These are phyloP conservation scores for Andrena minutula DNA, from an alignment of 2,888 invertebrate genomes.

Conservation along the genomic window DNA sequence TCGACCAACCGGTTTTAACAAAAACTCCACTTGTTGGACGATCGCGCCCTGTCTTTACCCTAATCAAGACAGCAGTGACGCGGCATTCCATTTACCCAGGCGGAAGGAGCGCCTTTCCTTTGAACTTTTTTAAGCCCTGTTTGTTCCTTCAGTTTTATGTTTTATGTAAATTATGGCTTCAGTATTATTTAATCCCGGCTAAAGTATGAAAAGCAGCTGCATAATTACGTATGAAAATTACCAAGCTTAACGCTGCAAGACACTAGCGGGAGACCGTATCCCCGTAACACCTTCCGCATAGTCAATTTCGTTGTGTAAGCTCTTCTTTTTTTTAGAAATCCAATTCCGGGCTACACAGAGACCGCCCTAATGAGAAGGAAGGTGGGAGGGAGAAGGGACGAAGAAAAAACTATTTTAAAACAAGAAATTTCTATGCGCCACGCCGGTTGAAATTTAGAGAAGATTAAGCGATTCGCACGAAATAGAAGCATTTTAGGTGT, in stretches of 20 bases:
- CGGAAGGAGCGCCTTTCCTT: neutral
- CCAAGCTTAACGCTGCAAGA: constrained; percentile 21
- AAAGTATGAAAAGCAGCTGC: constrained; percentile 18
- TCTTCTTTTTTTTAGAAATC: constrained; percentile 2
- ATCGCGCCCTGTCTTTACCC: neutral
- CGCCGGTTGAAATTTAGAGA: constrained; percentile 1
- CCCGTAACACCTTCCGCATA: constrained; percentile 9
- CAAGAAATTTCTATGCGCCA: neutral
- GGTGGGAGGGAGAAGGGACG: neutral
- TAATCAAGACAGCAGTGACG: neutral
- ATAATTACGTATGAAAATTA: constrained; percentile 22
- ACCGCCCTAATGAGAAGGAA: constrained; percentile 4
- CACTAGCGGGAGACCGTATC: constrained; percentile 1
- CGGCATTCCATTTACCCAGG: neutral
- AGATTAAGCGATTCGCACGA: constrained; percentile 17
- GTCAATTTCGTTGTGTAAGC: neutral
- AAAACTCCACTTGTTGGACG: too few species aligned
- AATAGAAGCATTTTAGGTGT: neutral
- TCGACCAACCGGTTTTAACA: too few species aligned
- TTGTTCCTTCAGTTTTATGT: neutral
- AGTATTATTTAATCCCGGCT: constrained; percentile 9
- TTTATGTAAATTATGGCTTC: constrained; percentile 3
- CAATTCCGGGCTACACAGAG: neutral
- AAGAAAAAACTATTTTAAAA: neutral
- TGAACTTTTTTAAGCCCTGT: neutral